These are phyloP conservation scores for Odontophorus gujanensis DNA, from an alignment of 2,113 vertebrate genomes.

Conservation along the genomic window DNA sequence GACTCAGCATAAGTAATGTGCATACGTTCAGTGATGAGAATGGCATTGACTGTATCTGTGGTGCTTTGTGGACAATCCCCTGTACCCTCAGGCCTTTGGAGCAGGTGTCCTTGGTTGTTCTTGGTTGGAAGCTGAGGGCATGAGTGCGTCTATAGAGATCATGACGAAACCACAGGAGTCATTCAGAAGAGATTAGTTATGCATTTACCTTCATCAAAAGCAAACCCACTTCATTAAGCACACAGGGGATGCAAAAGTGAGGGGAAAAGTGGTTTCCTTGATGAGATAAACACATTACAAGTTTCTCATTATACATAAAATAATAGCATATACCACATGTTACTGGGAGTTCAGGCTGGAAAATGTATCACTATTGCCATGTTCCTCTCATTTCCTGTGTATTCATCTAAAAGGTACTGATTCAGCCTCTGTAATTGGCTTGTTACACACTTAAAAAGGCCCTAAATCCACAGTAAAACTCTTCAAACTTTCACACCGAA, in stretches of 20 bases:
- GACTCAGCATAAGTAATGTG: rapidly evolving
- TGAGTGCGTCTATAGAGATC: not conserved
- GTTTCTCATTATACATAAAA: not conserved
- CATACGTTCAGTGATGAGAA: not conserved
- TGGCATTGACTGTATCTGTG: rapidly evolving
- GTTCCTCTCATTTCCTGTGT: conserved; percentile 50
- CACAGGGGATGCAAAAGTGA: not conserved
- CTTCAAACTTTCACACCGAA: not conserved
- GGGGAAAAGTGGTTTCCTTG: conserved; percentile 9
- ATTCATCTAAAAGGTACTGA: conserved; percentile 58
- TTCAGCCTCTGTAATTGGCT: conserved; percentile 38
- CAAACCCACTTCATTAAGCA: not conserved
- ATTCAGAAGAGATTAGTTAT: not conserved
- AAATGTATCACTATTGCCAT: conserved; percentile 31
- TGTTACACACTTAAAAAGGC: not conserved
- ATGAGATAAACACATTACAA: conserved; percentile 7
- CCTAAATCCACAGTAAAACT: not conserved
- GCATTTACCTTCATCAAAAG: not conserved
- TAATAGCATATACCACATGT: not conserved
- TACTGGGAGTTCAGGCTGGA: not conserved
- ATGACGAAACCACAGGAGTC: not conserved
- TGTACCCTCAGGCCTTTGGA: not conserved
- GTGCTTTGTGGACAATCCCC: not conserved
- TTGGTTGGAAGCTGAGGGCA: not conserved
- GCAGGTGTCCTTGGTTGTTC: not conserved